Evolutionary conservation across 2,888 invertebrate species (phyloP).

Genomic region (Limenitis camilla): DNA sequence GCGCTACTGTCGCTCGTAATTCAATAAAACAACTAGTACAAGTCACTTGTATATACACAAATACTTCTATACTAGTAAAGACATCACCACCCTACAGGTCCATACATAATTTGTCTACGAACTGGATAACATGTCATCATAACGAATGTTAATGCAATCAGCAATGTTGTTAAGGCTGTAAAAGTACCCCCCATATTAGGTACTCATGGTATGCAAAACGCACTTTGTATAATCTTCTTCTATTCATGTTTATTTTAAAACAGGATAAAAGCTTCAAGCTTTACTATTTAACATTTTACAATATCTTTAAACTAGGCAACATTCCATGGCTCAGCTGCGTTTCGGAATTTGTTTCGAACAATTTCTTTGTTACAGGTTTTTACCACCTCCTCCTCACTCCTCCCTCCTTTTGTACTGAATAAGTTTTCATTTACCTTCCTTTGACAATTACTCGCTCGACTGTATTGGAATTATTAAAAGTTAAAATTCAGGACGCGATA

Average conservation of each 20-base stretch:
- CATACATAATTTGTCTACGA: too few relatives aligned
- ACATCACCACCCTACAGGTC: too few relatives aligned
- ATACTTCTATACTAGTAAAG: neutral
- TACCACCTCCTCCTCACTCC: neutral
- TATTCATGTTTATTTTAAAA: too few relatives aligned
- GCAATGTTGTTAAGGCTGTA: too few relatives aligned
- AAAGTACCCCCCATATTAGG: too few relatives aligned
- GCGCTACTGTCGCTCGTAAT: neutral
- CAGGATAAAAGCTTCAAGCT: neutral
- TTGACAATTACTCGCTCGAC: slow-evolving; percentile 7
- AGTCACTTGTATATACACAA: neutral
- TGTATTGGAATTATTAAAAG: slow-evolving; percentile 3
- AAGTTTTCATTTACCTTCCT: slow-evolving; percentile 7
- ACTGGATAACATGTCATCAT: too few relatives aligned
- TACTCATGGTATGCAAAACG: too few relatives aligned
- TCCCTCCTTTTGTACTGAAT: neutral
- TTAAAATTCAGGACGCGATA: neutral
- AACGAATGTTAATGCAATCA: too few relatives aligned
- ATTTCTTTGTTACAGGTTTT: slow-evolving; percentile 11
- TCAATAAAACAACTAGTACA: neutral
- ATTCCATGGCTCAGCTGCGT: slow-evolving; percentile 4
- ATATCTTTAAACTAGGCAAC: too few relatives aligned
- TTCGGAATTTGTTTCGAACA: slow-evolving; percentile 5
- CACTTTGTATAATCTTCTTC: too few relatives aligned
- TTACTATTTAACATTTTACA: neutral